Conservation (phyloP, 2,797 vertebrate species). For the Sebastes baramenuke region DNA sequence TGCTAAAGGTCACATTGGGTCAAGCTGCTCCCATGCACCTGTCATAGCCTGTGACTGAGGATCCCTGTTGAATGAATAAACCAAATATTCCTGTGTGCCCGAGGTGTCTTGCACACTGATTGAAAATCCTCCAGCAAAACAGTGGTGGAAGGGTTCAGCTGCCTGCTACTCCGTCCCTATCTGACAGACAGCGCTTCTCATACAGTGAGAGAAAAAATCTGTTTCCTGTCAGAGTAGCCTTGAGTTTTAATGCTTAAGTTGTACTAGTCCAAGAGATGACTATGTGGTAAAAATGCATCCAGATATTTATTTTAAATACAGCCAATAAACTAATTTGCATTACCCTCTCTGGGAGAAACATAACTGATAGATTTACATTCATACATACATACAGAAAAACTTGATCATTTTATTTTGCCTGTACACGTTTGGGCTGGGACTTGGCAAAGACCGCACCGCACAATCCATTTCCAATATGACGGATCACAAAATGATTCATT, state of each 20-base stretch:
- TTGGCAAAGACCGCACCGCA: slow-evolving; percentile 20
- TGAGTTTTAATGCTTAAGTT: slow-evolving; percentile 19
- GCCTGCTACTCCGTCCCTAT: slow-evolving; percentile 26
- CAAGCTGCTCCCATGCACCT: slow-evolving; percentile 50
- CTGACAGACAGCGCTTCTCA: slow-evolving; percentile 35
- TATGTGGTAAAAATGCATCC: neutral
- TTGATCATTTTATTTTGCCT: slow-evolving; percentile 13
- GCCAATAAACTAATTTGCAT: neutral
- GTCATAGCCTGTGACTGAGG: slow-evolving; percentile 42
- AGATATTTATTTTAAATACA: slow-evolving; percentile 2
- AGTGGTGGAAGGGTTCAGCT: slow-evolving; percentile 27
- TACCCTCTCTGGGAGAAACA: neutral
- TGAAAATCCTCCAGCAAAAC: slow-evolving; percentile 51
- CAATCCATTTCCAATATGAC: slow-evolving; percentile 54
- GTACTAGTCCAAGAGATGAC: neutral
- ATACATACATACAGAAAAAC: neutral
- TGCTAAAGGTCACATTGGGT: slow-evolving; percentile 45
- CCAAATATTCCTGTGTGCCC: slow-evolving; percentile 44
- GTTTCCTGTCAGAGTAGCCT: slow-evolving; percentile 36
- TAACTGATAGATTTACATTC: neutral
- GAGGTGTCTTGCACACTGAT: slow-evolving; percentile 33
- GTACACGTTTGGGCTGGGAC: slow-evolving; percentile 10
- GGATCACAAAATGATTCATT: slow-evolving; percentile 58
- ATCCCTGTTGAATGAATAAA: slow-evolving; percentile 59
- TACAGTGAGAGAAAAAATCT: slow-evolving; percentile 8